Evolutionary conservation across 1,140 invertebrate genomes (phyloP).

Genomic region (Matsumurasca onukii): DNA sequence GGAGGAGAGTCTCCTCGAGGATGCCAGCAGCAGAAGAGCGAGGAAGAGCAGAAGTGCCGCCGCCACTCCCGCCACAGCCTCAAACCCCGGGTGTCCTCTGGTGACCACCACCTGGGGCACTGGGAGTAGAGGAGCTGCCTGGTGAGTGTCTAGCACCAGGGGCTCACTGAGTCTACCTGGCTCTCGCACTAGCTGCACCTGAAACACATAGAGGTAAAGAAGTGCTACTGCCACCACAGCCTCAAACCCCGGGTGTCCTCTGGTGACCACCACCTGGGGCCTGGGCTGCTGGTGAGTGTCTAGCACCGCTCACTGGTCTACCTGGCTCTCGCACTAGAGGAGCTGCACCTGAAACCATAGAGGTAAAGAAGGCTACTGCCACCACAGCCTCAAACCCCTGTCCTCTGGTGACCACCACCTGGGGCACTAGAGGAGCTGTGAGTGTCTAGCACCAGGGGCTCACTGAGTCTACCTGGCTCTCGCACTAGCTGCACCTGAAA

Average conservation of each 20-base stretch:
- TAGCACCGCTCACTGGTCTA: slow-evolving; percentile 35
- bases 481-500: slow-evolving; percentile 23
- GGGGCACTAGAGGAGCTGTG: too few species aligned
- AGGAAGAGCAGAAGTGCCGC: slow-evolving; percentile 29
- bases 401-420: too few species aligned
- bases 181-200: slow-evolving; percentile 23
- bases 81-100: slow-evolving; percentile 28
- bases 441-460: slow-evolving; percentile 39
- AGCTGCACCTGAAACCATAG: slow-evolving; percentile 23
- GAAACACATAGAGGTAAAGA: slow-evolving; percentile 10
- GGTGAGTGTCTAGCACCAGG: slow-evolving; percentile 40
- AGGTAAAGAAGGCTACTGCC: slow-evolving; percentile 6
- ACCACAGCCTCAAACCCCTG: slow-evolving; percentile 25
- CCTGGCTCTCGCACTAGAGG: slow-evolving; percentile 12
- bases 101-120: neutral
- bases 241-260: slow-evolving; percentile 28
- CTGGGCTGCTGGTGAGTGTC: slow-evolving; percentile 38
- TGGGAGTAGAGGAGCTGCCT: slow-evolving; percentile 27
- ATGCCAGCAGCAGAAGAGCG: slow-evolving; percentile 18
- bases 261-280: neutral
- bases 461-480: slow-evolving; percentile 26
- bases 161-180: slow-evolving; percentile 31
- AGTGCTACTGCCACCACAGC: slow-evolving; percentile 17
- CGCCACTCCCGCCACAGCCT: slow-evolving; percentile 16
- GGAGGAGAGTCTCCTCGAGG: neutral